Evolutionary conservation across 2,888 invertebrate species (phyloP).

Genomic region (Ellobium chinense): DNA sequence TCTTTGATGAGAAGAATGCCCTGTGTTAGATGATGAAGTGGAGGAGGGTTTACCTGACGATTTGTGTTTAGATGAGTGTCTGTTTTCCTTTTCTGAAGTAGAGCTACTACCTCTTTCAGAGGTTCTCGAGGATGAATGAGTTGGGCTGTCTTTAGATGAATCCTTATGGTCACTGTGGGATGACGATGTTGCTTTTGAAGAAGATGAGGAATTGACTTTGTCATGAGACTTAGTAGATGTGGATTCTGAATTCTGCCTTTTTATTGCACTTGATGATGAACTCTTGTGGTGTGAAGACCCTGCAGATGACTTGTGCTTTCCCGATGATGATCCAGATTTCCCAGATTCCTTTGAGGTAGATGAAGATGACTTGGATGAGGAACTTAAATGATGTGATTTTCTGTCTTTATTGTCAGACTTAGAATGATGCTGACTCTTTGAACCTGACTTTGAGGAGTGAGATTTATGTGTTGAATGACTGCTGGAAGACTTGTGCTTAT

Average conservation of each 20-base stretch:
- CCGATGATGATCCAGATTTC: not conserved
- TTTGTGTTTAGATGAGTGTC: slow-evolving; percentile 5
- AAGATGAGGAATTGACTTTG: not conserved
- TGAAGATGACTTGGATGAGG: slow-evolving; percentile 18
- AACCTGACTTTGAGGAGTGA: slow-evolving; percentile 1
- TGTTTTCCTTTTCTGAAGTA: slow-evolving; percentile 11
- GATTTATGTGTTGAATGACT: not conserved
- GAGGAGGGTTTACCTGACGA: not conserved
- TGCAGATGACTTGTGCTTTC: not conserved
- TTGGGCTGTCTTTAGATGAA: not conserved
- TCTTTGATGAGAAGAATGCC: not conserved
- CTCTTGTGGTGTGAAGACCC: slow-evolving; percentile 19
- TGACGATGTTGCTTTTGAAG: not conserved
- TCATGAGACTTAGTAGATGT: not conserved
- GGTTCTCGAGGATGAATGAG: not conserved
- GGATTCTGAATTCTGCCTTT: not conserved
- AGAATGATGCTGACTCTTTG: not conserved
- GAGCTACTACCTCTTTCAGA: not conserved
- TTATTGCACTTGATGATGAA: slow-evolving; percentile 5
- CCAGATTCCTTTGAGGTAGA: not conserved
- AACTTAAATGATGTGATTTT: not conserved
- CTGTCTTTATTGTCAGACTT: not conserved
- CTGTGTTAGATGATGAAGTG: not conserved
- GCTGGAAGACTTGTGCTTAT: not conserved
- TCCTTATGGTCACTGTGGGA: not conserved